Evolutionary conservation across 2,888 invertebrate species (phyloP).

Genomic region (Noctua fimbriata): DNA sequence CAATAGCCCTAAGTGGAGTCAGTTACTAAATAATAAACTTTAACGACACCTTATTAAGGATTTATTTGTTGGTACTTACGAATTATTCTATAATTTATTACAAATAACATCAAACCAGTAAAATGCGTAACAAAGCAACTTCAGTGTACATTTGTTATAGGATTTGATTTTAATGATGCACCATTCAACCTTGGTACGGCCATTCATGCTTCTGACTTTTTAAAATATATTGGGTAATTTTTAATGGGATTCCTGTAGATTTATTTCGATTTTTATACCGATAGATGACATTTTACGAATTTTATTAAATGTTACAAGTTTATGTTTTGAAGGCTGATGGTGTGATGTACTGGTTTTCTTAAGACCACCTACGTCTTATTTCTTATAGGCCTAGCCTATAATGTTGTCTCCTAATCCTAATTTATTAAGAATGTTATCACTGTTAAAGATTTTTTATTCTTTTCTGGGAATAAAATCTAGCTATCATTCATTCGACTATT

Average conservation of each 20-base stretch:
- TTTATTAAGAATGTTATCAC: conserved; percentile 66
- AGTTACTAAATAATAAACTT: conserved; percentile 86
- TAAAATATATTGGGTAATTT: conserved; percentile 82
- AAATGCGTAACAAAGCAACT: conserved; percentile 75
- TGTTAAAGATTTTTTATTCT: conserved; percentile 30
- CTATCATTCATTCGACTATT: conserved; percentile 34
- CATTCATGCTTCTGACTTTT: conserved; percentile 71
- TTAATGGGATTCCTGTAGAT: conserved; percentile 78
- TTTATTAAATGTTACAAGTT: conserved; percentile 50
- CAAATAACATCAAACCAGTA: conserved; percentile 84
- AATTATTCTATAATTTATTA: conserved; percentile 89
- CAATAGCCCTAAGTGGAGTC: conserved; percentile 87
- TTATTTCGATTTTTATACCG: conserved; percentile 73
- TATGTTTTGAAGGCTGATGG: conserved; percentile 37
- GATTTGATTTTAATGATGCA: conserved; percentile 85
- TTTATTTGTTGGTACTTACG: conserved; percentile 87
- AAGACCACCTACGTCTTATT: conserved; percentile 62
- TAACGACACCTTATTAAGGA: conserved; percentile 89
- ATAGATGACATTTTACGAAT: conserved; percentile 57
- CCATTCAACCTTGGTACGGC: conserved; percentile 68
- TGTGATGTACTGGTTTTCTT: conserved; percentile 48
- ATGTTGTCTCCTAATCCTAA: conserved; percentile 61
- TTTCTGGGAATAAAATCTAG: conserved; percentile 34
- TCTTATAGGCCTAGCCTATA: conserved; percentile 41
- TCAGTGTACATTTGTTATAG: conserved; percentile 81